Conservation (phyloP, 2,113 vertebrate species). For the Poeciliopsis retropinna region DNA sequence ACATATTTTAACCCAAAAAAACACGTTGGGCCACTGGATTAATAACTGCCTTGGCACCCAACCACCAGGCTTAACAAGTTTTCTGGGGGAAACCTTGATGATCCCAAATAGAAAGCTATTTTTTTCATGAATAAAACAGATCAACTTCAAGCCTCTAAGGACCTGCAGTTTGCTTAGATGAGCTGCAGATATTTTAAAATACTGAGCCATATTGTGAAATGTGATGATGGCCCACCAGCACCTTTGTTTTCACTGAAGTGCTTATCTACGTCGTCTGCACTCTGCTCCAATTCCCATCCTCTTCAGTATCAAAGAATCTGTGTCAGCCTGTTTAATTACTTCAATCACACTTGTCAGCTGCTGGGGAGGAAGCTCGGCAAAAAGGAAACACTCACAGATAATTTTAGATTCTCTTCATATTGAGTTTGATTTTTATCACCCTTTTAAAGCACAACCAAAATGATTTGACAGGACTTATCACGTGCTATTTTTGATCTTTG, state of each 20-base stretch:
- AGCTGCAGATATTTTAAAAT: background rate
- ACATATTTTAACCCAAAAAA: no score
- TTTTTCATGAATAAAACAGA: background rate
- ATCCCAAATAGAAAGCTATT: background rate
- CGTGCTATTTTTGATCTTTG: constrained; percentile 35
- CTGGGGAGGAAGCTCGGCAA: constrained; percentile 8
- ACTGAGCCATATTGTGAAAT: background rate
- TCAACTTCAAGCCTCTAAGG: background rate
- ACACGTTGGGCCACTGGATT: no score
- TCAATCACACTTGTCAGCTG: constrained; percentile 19
- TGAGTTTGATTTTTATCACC: constrained; percentile 33
- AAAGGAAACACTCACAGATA: constrained; percentile 36
- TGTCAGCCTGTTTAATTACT: constrained; percentile 1
- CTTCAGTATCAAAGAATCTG: background rate
- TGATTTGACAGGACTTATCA: constrained; percentile 2
- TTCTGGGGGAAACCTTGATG: no score
- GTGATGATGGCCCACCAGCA: background rate
- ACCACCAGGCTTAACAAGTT: no score
- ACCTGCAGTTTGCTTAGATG: background rate
- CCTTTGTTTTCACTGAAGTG: background rate
- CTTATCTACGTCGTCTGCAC: background rate
- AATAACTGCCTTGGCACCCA: no score
- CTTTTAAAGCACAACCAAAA: constrained; percentile 22
- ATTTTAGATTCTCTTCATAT: constrained; percentile 28
- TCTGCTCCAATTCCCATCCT: constrained; percentile 1